Conservation (phyloP, 1,140 invertebrate genomes). For the Caenorhabditis latens region DNA sequence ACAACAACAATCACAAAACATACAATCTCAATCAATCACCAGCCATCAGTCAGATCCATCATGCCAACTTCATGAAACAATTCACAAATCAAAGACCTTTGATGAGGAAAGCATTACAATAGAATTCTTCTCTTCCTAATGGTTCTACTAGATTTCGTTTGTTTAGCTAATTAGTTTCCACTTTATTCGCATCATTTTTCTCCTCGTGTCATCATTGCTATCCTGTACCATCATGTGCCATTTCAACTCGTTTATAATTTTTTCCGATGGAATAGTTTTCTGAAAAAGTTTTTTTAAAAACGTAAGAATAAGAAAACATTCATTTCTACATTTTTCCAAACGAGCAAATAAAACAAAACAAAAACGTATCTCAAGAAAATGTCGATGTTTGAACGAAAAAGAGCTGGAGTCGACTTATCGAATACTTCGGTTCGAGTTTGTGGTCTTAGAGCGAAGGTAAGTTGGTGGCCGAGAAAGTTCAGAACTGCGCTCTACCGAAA, state of each 20-base stretch:
- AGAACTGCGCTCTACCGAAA: too few species aligned
- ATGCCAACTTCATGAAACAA: not conserved
- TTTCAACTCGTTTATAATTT: too few species aligned
- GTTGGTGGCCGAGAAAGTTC: not conserved
- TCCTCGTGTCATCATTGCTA: too few species aligned
- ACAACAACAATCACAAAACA: not conserved
- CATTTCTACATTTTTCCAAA: not conserved
- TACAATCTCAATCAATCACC: not conserved
- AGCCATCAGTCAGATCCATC: not conserved
- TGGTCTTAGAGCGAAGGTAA: constrained; percentile 16
- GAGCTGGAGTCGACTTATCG: constrained; percentile 18
- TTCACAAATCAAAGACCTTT: not conserved
- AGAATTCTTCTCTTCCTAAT: too few species aligned
- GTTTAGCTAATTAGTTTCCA: too few species aligned
- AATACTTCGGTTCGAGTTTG: constrained; percentile 3
- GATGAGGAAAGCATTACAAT: too few species aligned
- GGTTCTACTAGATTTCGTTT: too few species aligned
- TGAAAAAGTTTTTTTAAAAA: too few species aligned
- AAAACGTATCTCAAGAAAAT: not conserved
- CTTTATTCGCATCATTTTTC: too few species aligned
- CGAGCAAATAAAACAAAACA: not conserved
- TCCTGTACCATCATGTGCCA: too few species aligned
- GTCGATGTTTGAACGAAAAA: not conserved
- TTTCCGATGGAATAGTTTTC: too few species aligned
- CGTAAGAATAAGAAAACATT: too few species aligned